Evolutionary conservation across 2,113 vertebrate species (phyloP), one percentile per base, ranked within the genome.

Genomic region (Elgaria multicarinata): DNA sequence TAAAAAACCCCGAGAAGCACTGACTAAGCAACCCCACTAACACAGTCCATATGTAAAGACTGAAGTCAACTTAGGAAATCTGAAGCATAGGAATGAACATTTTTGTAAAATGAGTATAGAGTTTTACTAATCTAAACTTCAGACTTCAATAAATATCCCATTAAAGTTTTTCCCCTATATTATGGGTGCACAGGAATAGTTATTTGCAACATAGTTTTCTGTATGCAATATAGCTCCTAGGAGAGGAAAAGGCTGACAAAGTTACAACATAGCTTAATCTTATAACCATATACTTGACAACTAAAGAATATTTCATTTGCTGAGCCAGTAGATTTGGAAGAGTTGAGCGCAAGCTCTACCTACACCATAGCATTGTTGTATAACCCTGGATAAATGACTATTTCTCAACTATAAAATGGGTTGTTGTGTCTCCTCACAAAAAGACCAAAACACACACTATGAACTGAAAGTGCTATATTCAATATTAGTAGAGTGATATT

Each of bases 161-260:
- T 76, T 76, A 42, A 36, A 39, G 72, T 74, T 36, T 72, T 55
- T 50, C 80, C 82, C 66, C 85, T 53, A 91, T 31, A 24, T 82
- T 84, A 2, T 76, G 8, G 87, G 85, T 69, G 91, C 76, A 90
- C 90, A 88, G 84, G 2, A 75, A 71, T 7, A 81, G 18, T 1
- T 71, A 72, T 85, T 55, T 72, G 67, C 20, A 36, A 31, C 14
- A 72, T 36, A 71, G n/a, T 24, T 53, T 72, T 72, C 69, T 26
- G 42, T 83, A 50, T 24, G 28, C n/a, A 84, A n/a, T 55, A 50
- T n/a, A 22, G 33, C 66, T 84, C 42, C 46, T 84, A 85, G 39
- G 39, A 62, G 4, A 42, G 39, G 16, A 44, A 62, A 44, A 39
- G 36, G 22, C 75, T 66, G n/a, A 77, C 46, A 39, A 50, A 20